Evolutionary conservation across 2,888 invertebrate genomes (phyloP), one percentile per base, ranked within the genome.

Genomic region (Hartigia nigra): DNA sequence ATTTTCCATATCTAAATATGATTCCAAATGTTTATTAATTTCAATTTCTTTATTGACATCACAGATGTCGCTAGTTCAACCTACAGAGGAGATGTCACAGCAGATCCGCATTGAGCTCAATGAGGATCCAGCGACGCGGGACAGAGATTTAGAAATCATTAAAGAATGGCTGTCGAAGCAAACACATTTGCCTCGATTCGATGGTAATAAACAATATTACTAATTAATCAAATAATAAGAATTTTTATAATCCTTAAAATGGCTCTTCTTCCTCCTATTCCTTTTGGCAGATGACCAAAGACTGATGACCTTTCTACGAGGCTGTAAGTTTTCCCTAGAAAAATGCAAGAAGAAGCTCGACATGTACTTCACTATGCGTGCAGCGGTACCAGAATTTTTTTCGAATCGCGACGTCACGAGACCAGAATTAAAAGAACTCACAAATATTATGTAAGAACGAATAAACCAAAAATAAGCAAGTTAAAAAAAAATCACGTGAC

Each of bases 281-380:
- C 77, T 89, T 84, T 81, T 88, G 89, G 1, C 91, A 96, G 96
- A 97, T 92, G 97, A 97, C 91, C 93, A 94, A 85, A 94, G 96
- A 79, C 92, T 97, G 83, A 94, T 96, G 93, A 96, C 96, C 78
- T 97, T 97, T 92, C 94, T 97, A 81, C 94, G 97, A 23, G 96
- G 97, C 36, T 96, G 96, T 92, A 97, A 97, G 92, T 97, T 97
- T 92, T 97, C 97, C 77, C 90, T 97, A 90, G 97, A 97, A 92
- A 96, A 96, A 92, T 95, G 96, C 91, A 97, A 97, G 92, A 94
- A 94, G 88, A 97, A 97, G 92, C 92, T 97, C 88, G 97, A 97
- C 91, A 96, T 97, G 96, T 97, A 96, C 92, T 97, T 96, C 91
- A 97, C 97, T 12, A 96, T 97, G 96, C 93, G 96, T 34, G 94